A percentile compares a stretch with the other conserved stretches of the same genome.
phyloP scores from a whole-genome alignment of 2,888 invertebrate species.

The Tenodera sinensis region DNA sequence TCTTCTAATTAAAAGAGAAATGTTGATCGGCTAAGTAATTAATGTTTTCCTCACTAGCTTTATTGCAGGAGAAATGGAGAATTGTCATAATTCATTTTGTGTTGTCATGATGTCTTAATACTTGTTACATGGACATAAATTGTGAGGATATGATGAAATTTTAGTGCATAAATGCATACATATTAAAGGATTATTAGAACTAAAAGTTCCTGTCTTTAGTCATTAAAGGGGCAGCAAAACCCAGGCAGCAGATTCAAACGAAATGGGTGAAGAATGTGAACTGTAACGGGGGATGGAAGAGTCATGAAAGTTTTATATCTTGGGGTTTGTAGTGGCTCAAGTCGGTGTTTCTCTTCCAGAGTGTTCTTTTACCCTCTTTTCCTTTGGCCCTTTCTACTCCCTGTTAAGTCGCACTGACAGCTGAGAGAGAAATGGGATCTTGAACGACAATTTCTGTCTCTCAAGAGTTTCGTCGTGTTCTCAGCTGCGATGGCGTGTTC shows the following conservation, averaged over 20 bases:
- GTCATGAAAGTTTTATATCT: neutral
- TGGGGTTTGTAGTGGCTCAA: neutral
- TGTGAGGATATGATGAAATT: too few species aligned
- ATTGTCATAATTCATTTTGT: too few species aligned
- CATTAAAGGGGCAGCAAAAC: neutral
- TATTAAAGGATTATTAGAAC: too few species aligned
- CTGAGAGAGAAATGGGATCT: conserved; percentile 12
- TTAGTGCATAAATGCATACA: too few species aligned
- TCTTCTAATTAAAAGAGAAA: too few species aligned
- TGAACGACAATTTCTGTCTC: conserved; percentile 16
- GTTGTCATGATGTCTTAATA: too few species aligned
- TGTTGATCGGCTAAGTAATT: too few species aligned
- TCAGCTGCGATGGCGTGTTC: conserved; percentile 3
- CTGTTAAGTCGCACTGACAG: conserved; percentile 11
- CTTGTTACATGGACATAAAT: too few species aligned
- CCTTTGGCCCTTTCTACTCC: neutral
- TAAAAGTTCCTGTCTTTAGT: too few species aligned
- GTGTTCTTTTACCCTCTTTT: neutral
- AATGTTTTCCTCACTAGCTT: too few species aligned
- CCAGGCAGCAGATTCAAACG: neutral
- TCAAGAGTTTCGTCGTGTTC: conserved; percentile 11
- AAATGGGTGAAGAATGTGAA: neutral
- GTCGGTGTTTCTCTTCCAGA: neutral
- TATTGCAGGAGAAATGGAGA: too few species aligned
- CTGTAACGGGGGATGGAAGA: neutral